Base-by-base conservation (phyloP, 1,140 invertebrate species). In the Cydia amplana region DNA sequence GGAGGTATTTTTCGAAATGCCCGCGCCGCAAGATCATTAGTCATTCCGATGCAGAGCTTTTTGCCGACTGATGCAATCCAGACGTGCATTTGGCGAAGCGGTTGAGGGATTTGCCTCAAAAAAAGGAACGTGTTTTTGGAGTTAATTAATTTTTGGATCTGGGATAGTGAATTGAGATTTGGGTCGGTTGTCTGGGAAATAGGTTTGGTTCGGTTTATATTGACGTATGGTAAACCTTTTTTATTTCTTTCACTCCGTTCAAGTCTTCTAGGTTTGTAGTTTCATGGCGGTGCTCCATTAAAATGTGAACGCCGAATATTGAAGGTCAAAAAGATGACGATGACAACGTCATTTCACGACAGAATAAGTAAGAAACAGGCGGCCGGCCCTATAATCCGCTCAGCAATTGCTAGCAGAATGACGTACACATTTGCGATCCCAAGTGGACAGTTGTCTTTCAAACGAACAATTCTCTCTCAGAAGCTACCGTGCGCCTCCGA, bases 1-100 rank as follows among this genome's bases (percentile, higher is more conserved):
- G 77, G 85, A 79, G 80, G 82, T 85, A 87, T 88, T 89, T 87
- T 85, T 87, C 82, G 79, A 80, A 86, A 87, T 85, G 82, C 79
- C 75, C 77, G 76, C 70, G 51, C 75, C 77, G 72, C 63, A 73
- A 77, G 77, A 89, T 90, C 87, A 91, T 91, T 91, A 85, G 82
- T 91, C 89, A 90, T 86, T 85, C 65, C 73, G 73, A 79, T 81
- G 83, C 67, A 76, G 81, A 83, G 82, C 82, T 88, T 87, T 89
- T 89, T 89, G 86, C 85, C 60, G 32, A 77, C 77, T 78, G 80
- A 82, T 87, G 85, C 85, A 85, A 80, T 84, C 81, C 80, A 76
- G 72, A 79, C 80, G 79, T 83, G 80, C 82, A 84, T 74, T 80
- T 75, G 36, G 77, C 51, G 72, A 77, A 75, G 65, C 73, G 74